These are phyloP conservation scores for Vandiemenella viatica DNA, from an alignment of 2,888 invertebrate species.

Conservation along the genomic window DNA sequence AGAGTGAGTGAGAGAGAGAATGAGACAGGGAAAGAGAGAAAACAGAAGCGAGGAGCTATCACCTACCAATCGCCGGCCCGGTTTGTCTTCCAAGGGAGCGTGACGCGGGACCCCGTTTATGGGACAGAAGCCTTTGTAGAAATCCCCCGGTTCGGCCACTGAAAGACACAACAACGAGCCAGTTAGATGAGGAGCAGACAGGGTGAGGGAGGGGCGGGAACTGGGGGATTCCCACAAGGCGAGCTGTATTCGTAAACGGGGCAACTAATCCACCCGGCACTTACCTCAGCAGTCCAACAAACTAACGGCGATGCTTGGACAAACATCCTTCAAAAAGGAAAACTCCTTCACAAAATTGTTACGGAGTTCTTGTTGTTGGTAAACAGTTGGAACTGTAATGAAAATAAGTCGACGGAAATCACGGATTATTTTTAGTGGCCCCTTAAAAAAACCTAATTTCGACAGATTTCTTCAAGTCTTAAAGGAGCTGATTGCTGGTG, in stretches of 20 bases:
- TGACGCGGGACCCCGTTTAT: constrained; percentile 43
- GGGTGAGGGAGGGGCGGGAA: constrained; percentile 4
- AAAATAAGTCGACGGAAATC: too few species aligned
- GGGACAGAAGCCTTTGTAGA: constrained; percentile 60
- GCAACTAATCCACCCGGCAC: too few species aligned
- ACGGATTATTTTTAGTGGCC: too few species aligned
- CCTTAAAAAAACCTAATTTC: too few species aligned
- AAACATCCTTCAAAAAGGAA: too few species aligned
- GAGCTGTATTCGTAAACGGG: constrained; percentile 10
- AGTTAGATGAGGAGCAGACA: background rate
- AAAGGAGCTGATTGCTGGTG: too few species aligned
- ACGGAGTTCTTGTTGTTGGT: too few species aligned
- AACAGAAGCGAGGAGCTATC: constrained; percentile 22
- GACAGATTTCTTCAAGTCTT: too few species aligned
- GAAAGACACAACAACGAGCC: constrained; percentile 9
- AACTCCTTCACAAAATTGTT: too few species aligned
- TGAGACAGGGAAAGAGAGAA: constrained; percentile 7
- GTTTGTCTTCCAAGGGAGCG: constrained; percentile 45
- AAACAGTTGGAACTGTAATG: too few species aligned
- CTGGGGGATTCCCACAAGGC: constrained; percentile 12
- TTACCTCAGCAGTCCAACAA: too few species aligned
- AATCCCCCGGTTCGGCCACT: constrained; percentile 60
- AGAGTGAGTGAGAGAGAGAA: constrained; percentile 8
- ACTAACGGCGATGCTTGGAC: too few species aligned
- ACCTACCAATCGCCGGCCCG: constrained; percentile 56